phyloP scores from a whole-genome alignment of 2,888 invertebrate species.

The Coelinius sp. region DNA sequence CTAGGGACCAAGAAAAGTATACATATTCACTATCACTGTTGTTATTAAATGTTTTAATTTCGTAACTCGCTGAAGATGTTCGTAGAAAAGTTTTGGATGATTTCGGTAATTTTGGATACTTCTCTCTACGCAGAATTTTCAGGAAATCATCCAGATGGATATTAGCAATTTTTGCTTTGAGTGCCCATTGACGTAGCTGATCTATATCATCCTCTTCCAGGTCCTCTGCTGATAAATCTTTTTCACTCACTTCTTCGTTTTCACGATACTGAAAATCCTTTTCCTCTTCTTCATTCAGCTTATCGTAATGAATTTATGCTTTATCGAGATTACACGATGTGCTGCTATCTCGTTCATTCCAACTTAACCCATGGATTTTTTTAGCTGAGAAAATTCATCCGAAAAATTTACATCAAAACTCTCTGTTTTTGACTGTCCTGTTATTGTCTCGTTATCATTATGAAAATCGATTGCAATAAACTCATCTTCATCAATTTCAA shows the following conservation, averaged over 20 bases:
- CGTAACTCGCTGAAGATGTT: conserved; percentile 25
- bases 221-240: background rate
- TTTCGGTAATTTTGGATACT: conserved; percentile 38
- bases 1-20: too few relatives aligned
- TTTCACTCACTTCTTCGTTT: background rate
- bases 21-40: background rate
- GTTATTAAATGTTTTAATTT: conserved; percentile 18
- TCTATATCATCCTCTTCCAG: background rate
- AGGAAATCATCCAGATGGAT: conserved; percentile 37
- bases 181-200: conserved; percentile 29
- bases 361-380: too few relatives aligned
- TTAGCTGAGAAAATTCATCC: too few relatives aligned
- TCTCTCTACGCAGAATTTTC: conserved; percentile 29
- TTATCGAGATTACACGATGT: too few relatives aligned
- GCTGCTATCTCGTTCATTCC: too few relatives aligned
- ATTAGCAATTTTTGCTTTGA: conserved; percentile 30
- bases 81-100: conserved; percentile 40
- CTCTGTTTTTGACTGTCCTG: too few relatives aligned
- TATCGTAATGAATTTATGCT: background rate
- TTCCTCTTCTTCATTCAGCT: background rate
- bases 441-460: too few relatives aligned
- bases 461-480: too few relatives aligned
- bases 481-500: too few relatives aligned
- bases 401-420: too few relatives aligned
- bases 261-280: background rate